phyloP scores from a whole-genome alignment of 2,888 invertebrate species.

The Drosophila borborema region DNA sequence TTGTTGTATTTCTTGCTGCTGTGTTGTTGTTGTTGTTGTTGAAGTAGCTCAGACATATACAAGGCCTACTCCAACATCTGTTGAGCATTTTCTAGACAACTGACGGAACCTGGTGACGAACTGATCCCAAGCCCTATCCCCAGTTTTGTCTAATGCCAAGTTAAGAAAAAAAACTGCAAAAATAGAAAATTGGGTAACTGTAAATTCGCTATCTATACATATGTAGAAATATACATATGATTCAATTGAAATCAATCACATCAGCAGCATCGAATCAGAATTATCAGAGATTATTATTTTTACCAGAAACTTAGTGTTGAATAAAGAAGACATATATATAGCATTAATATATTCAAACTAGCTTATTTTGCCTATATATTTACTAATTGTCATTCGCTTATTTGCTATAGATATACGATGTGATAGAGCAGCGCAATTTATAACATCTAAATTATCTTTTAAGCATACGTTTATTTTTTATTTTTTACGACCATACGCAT shows the following conservation, averaged over 20 bases:
- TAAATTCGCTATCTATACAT: not conserved
- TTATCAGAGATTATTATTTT: too few species aligned
- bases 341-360: not conserved
- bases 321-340: not conserved
- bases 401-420: not conserved
- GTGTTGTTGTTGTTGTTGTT: constrained; percentile 36
- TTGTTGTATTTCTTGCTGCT: not conserved
- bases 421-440: not conserved
- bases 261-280: too few species aligned
- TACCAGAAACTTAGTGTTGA: too few species aligned
- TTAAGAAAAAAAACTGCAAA: not conserved
- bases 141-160: constrained; percentile 6
- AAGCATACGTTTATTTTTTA: not conserved
- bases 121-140: constrained; percentile 40
- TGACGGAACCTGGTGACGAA: constrained; percentile 49
- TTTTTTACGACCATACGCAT: not conserved
- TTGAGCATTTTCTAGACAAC: constrained; percentile 61
- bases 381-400: not conserved
- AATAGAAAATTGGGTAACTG: too few species aligned
- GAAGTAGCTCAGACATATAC: constrained; percentile 49
- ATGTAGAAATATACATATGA: not conserved
- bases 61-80: constrained; percentile 74
- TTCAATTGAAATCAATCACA: not conserved
- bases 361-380: not conserved
- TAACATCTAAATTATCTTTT: not conserved